Evolutionary conservation across 2,888 invertebrate species (phyloP).

Genomic region (Thelaira solivaga): DNA sequence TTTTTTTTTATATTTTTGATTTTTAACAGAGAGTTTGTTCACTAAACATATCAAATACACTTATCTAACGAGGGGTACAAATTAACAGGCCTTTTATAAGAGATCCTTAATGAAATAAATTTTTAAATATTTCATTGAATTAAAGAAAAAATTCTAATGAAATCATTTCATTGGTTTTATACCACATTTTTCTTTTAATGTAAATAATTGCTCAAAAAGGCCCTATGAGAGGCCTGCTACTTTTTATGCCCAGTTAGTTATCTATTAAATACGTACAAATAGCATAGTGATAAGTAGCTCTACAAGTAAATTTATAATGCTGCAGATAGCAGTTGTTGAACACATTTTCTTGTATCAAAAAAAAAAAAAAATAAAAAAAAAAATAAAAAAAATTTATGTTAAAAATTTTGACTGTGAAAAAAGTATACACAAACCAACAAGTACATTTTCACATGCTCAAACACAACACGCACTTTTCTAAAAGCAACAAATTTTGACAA

Average conservation of each 20-base stretch:
- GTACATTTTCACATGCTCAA: not conserved
- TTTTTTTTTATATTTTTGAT: not conserved
- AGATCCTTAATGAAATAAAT: too few relatives aligned
- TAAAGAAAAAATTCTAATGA: too few relatives aligned
- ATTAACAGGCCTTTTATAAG: too few relatives aligned
- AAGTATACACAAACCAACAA: not conserved
- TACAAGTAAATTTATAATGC: conserved; percentile 14
- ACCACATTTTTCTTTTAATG: too few relatives aligned
- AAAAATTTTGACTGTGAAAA: not conserved
- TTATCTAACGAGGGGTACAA: too few relatives aligned
- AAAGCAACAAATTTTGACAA: too few relatives aligned
- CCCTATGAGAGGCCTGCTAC: too few relatives aligned
- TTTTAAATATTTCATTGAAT: too few relatives aligned
- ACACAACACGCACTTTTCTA: not conserved
- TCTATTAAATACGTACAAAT: too few relatives aligned
- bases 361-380: not conserved
- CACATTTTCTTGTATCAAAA: not conserved
- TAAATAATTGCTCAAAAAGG: too few relatives aligned
- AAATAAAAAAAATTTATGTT: conserved; percentile 21
- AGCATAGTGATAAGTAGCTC: conserved; percentile 27
- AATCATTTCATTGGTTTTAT: too few relatives aligned
- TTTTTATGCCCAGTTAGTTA: too few relatives aligned
- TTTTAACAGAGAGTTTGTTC: conserved; percentile 20
- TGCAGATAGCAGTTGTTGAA: conserved; percentile 2
- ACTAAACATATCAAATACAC: not conserved